A percentile compares a stretch with the other conserved stretches of the same genome.
Conservation (phyloP, 2,888 invertebrate genomes). For the Apomyelois bistriatella region DNA sequence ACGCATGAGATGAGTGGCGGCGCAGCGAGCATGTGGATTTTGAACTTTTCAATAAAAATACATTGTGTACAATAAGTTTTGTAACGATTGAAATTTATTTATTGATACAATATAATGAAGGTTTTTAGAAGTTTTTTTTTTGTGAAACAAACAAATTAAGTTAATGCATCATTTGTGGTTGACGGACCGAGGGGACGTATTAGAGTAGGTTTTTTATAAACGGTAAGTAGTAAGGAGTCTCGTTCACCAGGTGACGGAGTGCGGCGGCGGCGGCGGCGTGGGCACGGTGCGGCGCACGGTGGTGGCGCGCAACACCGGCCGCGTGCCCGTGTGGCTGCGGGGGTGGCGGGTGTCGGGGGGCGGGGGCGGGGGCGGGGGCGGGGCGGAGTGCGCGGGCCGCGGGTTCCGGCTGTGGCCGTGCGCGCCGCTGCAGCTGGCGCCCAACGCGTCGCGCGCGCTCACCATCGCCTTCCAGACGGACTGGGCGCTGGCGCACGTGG, state of each 20-base stretch:
- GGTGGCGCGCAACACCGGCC: constrained; percentile 90
- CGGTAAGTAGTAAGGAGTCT: no score
- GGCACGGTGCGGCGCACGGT: constrained; percentile 65
- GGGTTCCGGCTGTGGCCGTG: constrained; percentile 59
- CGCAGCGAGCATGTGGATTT: no score
- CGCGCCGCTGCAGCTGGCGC: constrained; percentile 48
- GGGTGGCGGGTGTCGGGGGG: constrained; percentile 53
- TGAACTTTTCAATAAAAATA: no score
- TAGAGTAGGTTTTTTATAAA: no score
- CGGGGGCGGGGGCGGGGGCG: constrained; percentile 47
- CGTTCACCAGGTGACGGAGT: constrained; percentile 42
- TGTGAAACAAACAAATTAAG: no score
- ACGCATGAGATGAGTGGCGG: no score
- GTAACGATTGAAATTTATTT: no score
- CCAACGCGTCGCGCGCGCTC: constrained; percentile 53
- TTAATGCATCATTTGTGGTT: no score
- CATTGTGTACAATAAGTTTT: no score
- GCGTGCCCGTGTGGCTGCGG: constrained; percentile 87
- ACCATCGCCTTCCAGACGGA: constrained; percentile 50
- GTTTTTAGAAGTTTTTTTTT: no score
- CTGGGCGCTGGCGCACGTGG: constrained; percentile 50
- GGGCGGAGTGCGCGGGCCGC: constrained; percentile 51
- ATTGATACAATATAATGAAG: no score
- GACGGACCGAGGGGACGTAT: no score
- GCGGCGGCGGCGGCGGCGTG: constrained; percentile 82